Percentiles rank a stretch among this genome's conserved stretches.
phyloP scores from a whole-genome alignment of 2,113 vertebrate species.

The Cyanoderma ruficeps region DNA sequence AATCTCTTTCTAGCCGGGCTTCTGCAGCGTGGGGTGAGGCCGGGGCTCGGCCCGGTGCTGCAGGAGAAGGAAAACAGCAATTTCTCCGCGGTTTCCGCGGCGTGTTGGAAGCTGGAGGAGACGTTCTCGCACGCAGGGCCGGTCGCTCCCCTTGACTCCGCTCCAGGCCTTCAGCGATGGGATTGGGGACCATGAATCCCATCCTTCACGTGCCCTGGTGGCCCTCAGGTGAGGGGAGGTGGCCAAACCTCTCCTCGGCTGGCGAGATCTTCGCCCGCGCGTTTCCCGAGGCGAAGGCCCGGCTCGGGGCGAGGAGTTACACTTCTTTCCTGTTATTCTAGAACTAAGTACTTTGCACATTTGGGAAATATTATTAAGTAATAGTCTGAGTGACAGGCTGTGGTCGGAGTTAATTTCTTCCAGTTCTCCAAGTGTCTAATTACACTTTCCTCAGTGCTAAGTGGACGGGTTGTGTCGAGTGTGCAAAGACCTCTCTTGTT shows the following conservation, averaged over 20 bases:
- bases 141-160: background rate
- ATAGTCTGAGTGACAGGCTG: constrained; percentile 25
- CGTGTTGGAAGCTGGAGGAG: constrained; percentile 31
- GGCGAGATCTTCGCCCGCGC: accelerated
- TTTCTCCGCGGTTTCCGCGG: constrained; percentile 75
- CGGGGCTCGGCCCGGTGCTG: constrained; percentile 15
- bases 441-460: constrained; percentile 36
- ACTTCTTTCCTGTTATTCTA: constrained; percentile 56
- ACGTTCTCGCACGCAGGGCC: background rate
- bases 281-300: background rate
- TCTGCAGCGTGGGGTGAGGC: constrained; percentile 37
- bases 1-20: constrained; percentile 68
- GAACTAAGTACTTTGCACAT: constrained; percentile 57
- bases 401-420: constrained; percentile 52
- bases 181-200: background rate
- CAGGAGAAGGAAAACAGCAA: constrained; percentile 74
- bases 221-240: background rate
- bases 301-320: background rate
- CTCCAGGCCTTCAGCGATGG: background rate
- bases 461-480: background rate
- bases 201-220: background rate
- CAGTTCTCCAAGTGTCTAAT: constrained; percentile 46
- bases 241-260: background rate
- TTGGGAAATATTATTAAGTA: constrained; percentile 63
- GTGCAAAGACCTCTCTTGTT: background rate